Evolutionary conservation across 2,797 vertebrate genomes (phyloP).

Genomic region (Rhincodon typus): DNA sequence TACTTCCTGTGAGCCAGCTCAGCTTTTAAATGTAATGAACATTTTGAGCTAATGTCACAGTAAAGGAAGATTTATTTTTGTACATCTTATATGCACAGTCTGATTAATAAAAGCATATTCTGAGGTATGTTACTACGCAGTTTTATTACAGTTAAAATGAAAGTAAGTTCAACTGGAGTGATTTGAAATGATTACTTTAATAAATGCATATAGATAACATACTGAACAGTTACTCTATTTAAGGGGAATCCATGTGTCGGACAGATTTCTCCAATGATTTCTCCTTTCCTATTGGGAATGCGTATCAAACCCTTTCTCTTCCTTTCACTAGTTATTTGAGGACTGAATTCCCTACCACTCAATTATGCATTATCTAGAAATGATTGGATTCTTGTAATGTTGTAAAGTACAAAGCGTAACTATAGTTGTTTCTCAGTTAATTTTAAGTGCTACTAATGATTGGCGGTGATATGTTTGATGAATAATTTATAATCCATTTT

Average conservation of each 20-base stretch:
- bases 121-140: neutral
- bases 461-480: neutral
- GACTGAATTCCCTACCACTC: neutral
- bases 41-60: neutral
- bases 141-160: neutral
- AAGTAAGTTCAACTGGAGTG: neutral
- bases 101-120: neutral
- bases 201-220: constrained; percentile 29
- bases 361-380: neutral
- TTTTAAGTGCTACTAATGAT: neutral
- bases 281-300: neutral
- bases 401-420: neutral
- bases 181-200: constrained; percentile 23
- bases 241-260: neutral
- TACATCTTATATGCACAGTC: neutral
- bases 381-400: neutral
- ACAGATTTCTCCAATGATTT: neutral
- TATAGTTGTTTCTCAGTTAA: neutral
- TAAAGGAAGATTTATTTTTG: neutral
- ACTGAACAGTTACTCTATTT: neutral
- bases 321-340: neutral
- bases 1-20: neutral
- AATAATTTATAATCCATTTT: constrained; percentile 2
- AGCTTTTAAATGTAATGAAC: neutral
- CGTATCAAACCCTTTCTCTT: neutral